Evolutionary conservation across 2,113 vertebrate species (phyloP).

Genomic region (Thunnus thynnus): DNA sequence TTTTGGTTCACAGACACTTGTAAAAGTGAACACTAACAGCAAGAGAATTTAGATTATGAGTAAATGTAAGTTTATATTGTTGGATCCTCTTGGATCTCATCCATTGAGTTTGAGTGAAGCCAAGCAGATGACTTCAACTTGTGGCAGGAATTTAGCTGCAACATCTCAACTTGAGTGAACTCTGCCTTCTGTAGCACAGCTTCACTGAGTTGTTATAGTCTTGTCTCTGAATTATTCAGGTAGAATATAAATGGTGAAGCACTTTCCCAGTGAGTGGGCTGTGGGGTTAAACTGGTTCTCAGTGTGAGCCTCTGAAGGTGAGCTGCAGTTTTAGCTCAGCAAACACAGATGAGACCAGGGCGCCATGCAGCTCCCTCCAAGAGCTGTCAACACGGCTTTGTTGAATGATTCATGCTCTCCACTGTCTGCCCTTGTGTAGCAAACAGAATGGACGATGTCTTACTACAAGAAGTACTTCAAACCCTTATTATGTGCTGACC

Average conservation of each 20-base stretch:
- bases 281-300: slow-evolving; percentile 51
- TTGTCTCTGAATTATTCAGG: slow-evolving; percentile 50
- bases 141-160: slow-evolving; percentile 5
- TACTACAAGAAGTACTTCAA: background rate
- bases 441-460: slow-evolving; percentile 21
- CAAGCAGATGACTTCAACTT: slow-evolving; percentile 9
- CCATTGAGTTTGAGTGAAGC: slow-evolving; percentile 6
- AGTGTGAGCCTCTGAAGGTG: slow-evolving; percentile 24
- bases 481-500: background rate
- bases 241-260: slow-evolving; percentile 34
- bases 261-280: slow-evolving; percentile 10
- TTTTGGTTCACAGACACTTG: background rate
- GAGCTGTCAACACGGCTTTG: slow-evolving; percentile 45
- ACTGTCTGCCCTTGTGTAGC: slow-evolving; percentile 18
- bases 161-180: slow-evolving; percentile 16
- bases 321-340: slow-evolving; percentile 36
- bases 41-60: background rate
- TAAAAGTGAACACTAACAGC: background rate
- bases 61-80: background rate
- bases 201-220: slow-evolving; percentile 11
- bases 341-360: slow-evolving; percentile 27
- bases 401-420: slow-evolving; percentile 57
- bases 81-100: background rate
- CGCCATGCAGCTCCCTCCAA: slow-evolving; percentile 4
- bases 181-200: background rate